phyloP scores from a whole-genome alignment of 2,888 invertebrate species.

The Ligdia adustata region DNA sequence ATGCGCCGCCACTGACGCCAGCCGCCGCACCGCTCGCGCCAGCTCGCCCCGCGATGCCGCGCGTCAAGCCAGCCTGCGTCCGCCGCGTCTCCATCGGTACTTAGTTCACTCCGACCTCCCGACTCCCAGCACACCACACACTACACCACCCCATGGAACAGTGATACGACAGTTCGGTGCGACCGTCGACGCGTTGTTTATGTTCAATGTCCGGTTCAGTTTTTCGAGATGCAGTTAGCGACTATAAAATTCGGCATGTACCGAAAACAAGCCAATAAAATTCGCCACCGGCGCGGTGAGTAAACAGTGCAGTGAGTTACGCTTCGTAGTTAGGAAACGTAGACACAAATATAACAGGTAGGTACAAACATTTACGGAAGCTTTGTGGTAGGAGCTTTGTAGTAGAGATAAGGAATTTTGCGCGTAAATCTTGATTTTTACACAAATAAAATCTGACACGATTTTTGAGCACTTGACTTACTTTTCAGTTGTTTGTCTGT shows the following conservation, averaged over 20 bases:
- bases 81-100: slow-evolving; percentile 84
- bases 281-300: slow-evolving; percentile 77
- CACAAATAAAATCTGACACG: too few species aligned
- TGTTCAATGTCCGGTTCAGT: slow-evolving; percentile 33
- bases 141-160: slow-evolving; percentile 46
- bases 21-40: slow-evolving; percentile 43
- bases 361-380: slow-evolving; percentile 7
- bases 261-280: slow-evolving; percentile 81
- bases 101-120: slow-evolving; percentile 40
- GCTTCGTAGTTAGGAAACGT: slow-evolving; percentile 23
- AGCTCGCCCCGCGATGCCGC: slow-evolving; percentile 75
- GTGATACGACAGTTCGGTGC: slow-evolving; percentile 50
- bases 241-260: slow-evolving; percentile 86
- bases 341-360: slow-evolving; percentile 1
- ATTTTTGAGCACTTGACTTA: too few species aligned
- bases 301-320: slow-evolving; percentile 77
- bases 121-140: slow-evolving; percentile 43
- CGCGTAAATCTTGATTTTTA: too few species aligned
- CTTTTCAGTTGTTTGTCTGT: too few species aligned
- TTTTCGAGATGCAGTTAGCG: slow-evolving; percentile 83
- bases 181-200: slow-evolving; percentile 31
- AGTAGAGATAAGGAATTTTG: too few species aligned
- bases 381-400: slow-evolving; percentile 14
- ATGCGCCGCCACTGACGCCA: slow-evolving; percentile 78
- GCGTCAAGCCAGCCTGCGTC: slow-evolving; percentile 82